Base-by-base conservation (phyloP, 2,797 vertebrate genomes). In the Masticophis lateralis region DNA sequence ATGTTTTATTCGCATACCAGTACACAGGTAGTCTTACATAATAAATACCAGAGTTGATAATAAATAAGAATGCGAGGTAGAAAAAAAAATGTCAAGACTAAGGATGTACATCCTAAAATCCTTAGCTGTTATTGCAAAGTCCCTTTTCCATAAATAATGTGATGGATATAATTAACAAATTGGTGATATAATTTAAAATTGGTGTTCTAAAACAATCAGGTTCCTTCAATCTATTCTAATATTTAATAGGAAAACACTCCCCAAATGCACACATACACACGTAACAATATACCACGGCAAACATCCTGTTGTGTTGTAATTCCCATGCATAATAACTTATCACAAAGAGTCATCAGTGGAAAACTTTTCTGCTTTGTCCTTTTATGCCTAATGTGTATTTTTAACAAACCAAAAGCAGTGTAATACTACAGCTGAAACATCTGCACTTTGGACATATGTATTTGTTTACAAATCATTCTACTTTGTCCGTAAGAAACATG, bases 31-130 rank as follows among this genome's bases (percentile, higher is more conserved):
- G 57, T 79, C 47, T 25, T 51, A 47, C 25, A 86, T 53, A 86
- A 93, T 91, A 91, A 93, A 90, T 88, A 93, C 53, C 43, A 22
- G 47, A 28, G 43, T 55, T 55, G 9, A 66, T 27, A 61, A 93
- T 93, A 88, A 93, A 93, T 89, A 86, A 47, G 27, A 56, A 61
- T 27, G 11, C 6, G 93, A 93, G 93, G 93, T 93, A 93, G 93
- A 63, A 91, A 86, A 60, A 60, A 14, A 59, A 28, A 16, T 16
- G 90, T 89, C 57, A 28, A 28, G 22, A 55, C 37, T 43, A 37
- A 93, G 86, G 63, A 91, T 25, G 2, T 6, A 28, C 25, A 22
- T 86, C 37, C 87, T 27, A 37, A 16, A 74, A 88, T 93, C 66
- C 92, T 89, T 88, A 91, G 43, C 7, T 7, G 83, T 87, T 59